These are phyloP conservation scores for Lumbricus terrestris DNA, from an alignment of 2,888 invertebrate genomes.

Conservation along the genomic window DNA sequence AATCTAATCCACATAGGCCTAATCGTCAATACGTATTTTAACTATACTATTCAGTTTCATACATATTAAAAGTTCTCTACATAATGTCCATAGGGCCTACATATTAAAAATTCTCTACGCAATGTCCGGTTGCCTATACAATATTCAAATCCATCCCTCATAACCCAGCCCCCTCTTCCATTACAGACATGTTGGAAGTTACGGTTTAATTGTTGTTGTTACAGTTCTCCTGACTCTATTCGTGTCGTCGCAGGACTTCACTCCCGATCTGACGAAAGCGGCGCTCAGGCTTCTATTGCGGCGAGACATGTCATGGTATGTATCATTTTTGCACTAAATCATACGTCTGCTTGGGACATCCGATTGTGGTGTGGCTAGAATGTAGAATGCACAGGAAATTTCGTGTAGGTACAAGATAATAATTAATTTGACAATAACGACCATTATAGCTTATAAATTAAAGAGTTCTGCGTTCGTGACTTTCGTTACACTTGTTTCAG, in stretches of 20 bases:
- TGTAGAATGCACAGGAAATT: not conserved
- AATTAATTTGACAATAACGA: not conserved
- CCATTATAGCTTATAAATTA: not conserved
- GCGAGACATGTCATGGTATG: not conserved
- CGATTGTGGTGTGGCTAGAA: not conserved
- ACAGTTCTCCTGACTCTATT: not conserved
- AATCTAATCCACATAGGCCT: too few species aligned
- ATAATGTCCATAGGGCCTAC: too few species aligned
- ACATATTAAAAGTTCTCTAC: too few species aligned
- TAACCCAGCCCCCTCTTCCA: too few species aligned
- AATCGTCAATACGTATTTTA: too few species aligned
- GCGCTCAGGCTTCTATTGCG: not conserved
- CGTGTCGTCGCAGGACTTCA: constrained; percentile 26
- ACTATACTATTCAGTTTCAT: too few species aligned
- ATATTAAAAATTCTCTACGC: too few species aligned
- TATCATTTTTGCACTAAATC: not conserved
- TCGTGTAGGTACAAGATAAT: not conserved
- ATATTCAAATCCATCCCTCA: too few species aligned
- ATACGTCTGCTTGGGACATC: not conserved
- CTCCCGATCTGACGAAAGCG: not conserved
- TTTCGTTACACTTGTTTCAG: too few species aligned
- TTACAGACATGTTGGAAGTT: not conserved
- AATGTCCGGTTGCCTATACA: too few species aligned
- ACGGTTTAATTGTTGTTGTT: not conserved
- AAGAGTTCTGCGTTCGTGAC: too few species aligned